Conservation (phyloP, 64 coral and sea anemone genomes). For the Montipora foliosa region DNA sequence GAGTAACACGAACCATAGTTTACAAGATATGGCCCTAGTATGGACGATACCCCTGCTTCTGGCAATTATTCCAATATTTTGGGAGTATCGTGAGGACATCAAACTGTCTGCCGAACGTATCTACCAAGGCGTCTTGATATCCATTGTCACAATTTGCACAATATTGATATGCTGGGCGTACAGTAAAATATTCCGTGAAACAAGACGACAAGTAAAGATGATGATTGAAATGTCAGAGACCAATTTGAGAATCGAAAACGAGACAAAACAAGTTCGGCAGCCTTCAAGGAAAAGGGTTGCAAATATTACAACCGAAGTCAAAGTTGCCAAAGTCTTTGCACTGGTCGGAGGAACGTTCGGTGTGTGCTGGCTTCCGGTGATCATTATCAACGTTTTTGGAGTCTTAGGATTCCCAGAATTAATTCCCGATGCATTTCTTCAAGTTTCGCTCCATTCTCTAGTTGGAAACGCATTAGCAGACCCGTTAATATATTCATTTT, state of each 20-base stretch:
- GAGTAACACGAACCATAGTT: constrained; percentile 72
- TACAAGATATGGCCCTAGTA: constrained; percentile 69
- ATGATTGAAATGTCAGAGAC: constrained; percentile 48
- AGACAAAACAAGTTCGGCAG: not conserved
- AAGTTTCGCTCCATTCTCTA: constrained; percentile 76
- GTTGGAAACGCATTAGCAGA: constrained; percentile 82
- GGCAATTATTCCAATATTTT: constrained; percentile 77
- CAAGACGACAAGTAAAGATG: constrained; percentile 68
- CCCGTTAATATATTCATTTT: constrained; percentile 81
- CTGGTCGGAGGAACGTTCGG: constrained; percentile 71
- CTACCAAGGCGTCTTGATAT: constrained; percentile 74
- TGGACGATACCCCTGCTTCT: constrained; percentile 79
- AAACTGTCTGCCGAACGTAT: constrained; percentile 38
- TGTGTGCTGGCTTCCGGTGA: constrained; percentile 84
- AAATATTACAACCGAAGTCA: constrained; percentile 74
- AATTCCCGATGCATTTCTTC: constrained; percentile 49
- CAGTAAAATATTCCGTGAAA: constrained; percentile 72
- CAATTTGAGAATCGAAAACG: constrained; percentile 9
- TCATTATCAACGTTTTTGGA: constrained; percentile 81
- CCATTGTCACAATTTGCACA: constrained; percentile 55
- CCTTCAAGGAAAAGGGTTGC: constrained; percentile 5
- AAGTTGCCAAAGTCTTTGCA: constrained; percentile 85
- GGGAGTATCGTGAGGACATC: constrained; percentile 55
- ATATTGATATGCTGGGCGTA: constrained; percentile 68
- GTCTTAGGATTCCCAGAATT: constrained; percentile 23